Conservation (phyloP, 2,113 vertebrate genomes). For the Pygoscelis adeliae region DNA sequence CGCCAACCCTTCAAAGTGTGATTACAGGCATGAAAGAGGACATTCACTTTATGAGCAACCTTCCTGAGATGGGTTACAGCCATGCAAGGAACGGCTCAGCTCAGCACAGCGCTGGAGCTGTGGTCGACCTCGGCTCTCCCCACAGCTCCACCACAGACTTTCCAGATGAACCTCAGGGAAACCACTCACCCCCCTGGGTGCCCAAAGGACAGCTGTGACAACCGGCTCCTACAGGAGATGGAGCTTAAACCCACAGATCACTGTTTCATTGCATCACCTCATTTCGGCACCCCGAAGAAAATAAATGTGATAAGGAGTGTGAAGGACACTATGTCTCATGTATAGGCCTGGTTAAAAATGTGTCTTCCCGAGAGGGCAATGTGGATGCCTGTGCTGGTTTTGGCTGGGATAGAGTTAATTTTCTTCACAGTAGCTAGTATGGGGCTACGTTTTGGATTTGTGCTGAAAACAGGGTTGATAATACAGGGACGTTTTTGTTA, state of each 20-base stretch:
- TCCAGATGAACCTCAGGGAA: not conserved
- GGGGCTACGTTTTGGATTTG: too few species aligned
- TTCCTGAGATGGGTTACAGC: not conserved
- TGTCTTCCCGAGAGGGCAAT: not conserved
- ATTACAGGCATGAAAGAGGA: not conserved
- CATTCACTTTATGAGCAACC: not conserved
- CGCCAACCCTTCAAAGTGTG: not conserved
- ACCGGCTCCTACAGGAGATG: not conserved
- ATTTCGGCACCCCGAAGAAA: not conserved
- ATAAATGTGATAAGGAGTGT: not conserved
- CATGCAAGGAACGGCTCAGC: fast-evolving
- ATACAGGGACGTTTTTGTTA: too few species aligned
- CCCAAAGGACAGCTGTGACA: not conserved
- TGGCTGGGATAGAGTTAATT: too few species aligned
- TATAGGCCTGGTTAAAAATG: not conserved
- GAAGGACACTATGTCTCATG: not conserved
- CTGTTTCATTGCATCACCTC: not conserved
- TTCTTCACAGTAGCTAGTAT: too few species aligned
- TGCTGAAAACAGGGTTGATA: too few species aligned
- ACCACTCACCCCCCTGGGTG: not conserved
- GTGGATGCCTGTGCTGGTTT: not conserved
- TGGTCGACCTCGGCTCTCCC: fast-evolving
- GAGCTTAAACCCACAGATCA: not conserved
- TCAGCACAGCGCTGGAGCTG: not conserved
- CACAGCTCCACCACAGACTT: fast-evolving